Percentiles rank a stretch among this genome's conserved stretches.
These are phyloP conservation scores for Orbicella faveolata DNA, from an alignment of 64 coral and sea anemone genomes.

Conservation along the genomic window DNA sequence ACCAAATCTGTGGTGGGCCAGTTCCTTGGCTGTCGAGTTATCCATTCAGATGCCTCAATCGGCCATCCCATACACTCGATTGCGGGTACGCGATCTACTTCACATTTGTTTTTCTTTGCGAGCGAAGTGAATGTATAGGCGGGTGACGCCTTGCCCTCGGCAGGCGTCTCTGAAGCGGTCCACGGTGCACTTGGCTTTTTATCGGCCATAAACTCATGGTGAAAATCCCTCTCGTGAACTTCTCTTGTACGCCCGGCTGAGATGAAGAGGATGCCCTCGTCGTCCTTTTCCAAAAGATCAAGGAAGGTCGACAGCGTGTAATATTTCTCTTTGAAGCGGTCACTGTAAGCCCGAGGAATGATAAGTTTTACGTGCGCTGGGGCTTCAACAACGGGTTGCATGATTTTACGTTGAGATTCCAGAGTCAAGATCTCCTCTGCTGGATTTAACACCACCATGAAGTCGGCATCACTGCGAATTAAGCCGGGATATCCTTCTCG, in stretches of 20 bases:
- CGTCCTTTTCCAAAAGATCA: background rate
- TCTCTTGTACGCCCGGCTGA: slow-evolving; percentile 4
- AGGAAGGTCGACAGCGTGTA: background rate
- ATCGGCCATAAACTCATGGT: background rate
- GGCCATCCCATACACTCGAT: slow-evolving; percentile 28
- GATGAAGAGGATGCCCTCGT: background rate
- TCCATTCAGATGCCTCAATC: background rate
- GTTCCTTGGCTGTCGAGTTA: slow-evolving; percentile 4
- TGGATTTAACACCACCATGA: background rate
- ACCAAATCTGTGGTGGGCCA: background rate
- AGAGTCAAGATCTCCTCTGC: background rate
- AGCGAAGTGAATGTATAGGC: background rate
- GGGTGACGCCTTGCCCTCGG: background rate
- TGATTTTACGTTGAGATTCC: slow-evolving; percentile 1
- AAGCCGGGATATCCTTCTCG: slow-evolving; percentile 6
- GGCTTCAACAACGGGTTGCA: background rate
- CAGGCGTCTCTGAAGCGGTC: background rate
- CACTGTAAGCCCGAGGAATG: background rate
- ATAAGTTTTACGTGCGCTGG: slow-evolving; percentile 30
- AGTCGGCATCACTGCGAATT: background rate
- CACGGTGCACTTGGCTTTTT: background rate
- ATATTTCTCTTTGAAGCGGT: slow-evolving; percentile 1
- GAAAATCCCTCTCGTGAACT: slow-evolving; percentile 24
- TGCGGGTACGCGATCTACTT: background rate
- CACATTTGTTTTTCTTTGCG: background rate